phyloP scores from a whole-genome alignment of 37 sponge, comb jelly and placozoan genomes.

The Axinella damicornis region DNA sequence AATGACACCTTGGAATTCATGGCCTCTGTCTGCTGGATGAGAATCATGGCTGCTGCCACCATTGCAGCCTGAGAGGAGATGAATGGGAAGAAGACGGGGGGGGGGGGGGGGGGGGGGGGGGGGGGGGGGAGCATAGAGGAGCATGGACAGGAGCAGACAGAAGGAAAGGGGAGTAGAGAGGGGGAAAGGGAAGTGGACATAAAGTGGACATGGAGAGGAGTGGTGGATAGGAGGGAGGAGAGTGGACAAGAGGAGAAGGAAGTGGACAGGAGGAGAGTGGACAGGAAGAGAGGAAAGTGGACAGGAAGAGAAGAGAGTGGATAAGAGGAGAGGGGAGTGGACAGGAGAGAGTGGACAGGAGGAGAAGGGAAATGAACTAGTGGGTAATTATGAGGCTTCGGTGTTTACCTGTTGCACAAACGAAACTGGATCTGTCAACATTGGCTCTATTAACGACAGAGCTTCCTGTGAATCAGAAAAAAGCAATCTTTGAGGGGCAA shows the following conservation, averaged over 20 bases:
- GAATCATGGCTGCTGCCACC: slow-evolving; percentile 93
- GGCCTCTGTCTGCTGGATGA: slow-evolving; percentile 92
- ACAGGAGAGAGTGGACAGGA: neutral
- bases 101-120: neutral
- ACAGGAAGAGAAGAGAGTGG: neutral
- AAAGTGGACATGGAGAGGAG: neutral
- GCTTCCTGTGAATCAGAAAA: slow-evolving; percentile 73
- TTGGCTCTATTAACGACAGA: slow-evolving; percentile 87
- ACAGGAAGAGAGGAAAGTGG: too few relatives aligned
- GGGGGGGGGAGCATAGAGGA: neutral
- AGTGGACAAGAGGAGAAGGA: neutral
- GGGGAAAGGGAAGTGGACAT: neutral
- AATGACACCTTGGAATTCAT: slow-evolving; percentile 54
- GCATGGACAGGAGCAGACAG: neutral
- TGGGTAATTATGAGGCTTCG: too few relatives aligned
- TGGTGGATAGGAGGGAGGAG: too few relatives aligned
- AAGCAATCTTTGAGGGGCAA: neutral
- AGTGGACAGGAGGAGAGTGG: neutral
- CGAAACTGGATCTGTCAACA: slow-evolving; percentile 84
- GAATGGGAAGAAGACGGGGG: neutral
- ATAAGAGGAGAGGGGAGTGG: neutral
- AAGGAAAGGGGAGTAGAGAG: neutral
- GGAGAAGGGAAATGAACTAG: too few relatives aligned
- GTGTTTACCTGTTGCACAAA: slow-evolving; percentile 94
- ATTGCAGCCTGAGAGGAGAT: slow-evolving; percentile 71